Conservation (phyloP, 2,797 vertebrate species). For the Telmatherina bonti region DNA sequence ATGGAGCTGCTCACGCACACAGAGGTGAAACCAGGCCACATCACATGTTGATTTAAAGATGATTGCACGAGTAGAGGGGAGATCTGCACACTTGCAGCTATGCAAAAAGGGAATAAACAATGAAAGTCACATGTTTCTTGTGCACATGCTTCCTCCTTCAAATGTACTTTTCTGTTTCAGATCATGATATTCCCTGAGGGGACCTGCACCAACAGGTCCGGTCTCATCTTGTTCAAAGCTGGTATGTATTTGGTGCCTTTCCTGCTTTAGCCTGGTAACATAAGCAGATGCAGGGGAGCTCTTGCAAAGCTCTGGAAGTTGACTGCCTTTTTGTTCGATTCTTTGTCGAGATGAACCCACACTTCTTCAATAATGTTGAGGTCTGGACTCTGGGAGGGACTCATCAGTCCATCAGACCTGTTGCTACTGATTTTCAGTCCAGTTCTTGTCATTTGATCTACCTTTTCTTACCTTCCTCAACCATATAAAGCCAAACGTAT, state of each 20-base stretch:
- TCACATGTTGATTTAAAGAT: not conserved
- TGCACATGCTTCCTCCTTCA: not conserved
- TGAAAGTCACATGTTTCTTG: not conserved
- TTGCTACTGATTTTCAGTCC: not conserved
- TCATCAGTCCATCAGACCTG: not conserved
- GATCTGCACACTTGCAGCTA: not conserved
- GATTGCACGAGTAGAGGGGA: not conserved
- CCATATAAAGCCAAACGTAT: too few relatives aligned
- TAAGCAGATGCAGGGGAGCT: not conserved
- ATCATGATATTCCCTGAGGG: conserved; percentile 99
- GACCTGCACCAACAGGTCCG: conserved; percentile 97
- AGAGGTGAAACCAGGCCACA: not conserved
- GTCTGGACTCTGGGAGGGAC: not conserved
- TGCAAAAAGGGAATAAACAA: not conserved
- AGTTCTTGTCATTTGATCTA: too few relatives aligned
- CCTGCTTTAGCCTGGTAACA: conserved; percentile 10
- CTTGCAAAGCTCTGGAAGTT: not conserved
- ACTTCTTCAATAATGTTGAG: not conserved
- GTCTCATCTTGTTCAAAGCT: conserved; percentile 96
- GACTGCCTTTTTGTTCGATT: not conserved
- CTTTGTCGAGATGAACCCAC: not conserved
- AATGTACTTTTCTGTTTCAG: conserved; percentile 74
- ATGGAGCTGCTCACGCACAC: not conserved
- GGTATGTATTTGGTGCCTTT: conserved; percentile 82
- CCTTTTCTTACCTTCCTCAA: too few relatives aligned